Evolutionary conservation across 2,888 invertebrate genomes (phyloP).

Genomic region (Cylindroiulus punctatus): DNA sequence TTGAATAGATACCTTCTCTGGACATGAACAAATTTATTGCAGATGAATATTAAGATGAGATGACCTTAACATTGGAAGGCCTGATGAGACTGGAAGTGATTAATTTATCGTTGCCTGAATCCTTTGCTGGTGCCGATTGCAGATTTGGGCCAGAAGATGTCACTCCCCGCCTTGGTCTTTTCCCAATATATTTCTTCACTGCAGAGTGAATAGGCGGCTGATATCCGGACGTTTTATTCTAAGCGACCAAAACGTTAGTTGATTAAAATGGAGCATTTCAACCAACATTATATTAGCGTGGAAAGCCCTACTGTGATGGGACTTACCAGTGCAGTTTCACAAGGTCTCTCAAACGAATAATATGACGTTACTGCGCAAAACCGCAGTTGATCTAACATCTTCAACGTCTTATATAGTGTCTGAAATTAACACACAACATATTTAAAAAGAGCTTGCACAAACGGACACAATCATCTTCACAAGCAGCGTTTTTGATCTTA

Average conservation of each 20-base stretch:
- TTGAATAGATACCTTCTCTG: background rate
- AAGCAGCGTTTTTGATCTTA: background rate
- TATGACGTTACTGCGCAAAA: slow-evolving; percentile 20
- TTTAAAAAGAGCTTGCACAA: background rate
- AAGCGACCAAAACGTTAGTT: background rate
- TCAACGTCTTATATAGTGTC: slow-evolving; percentile 23
- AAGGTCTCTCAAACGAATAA: slow-evolving; percentile 27
- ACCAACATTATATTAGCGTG: no score
- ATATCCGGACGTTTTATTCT: background rate
- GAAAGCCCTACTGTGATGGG: background rate
- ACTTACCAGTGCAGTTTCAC: slow-evolving; percentile 33
- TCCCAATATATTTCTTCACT: slow-evolving; percentile 50
- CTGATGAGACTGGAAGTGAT: background rate
- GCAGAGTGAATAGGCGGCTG: slow-evolving; percentile 50
- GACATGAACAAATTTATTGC: background rate
- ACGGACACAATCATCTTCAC: background rate
- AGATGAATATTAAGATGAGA: background rate
- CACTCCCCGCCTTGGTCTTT: background rate
- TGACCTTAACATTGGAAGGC: background rate
- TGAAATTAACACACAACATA: background rate
- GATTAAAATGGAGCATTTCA: no score
- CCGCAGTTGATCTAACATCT: slow-evolving; percentile 52
- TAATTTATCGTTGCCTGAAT: background rate
- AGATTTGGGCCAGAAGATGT: background rate
- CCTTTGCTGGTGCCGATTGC: background rate